phyloP scores from a whole-genome alignment of 2,113 vertebrate genomes.

The Zosterops borbonicus region DNA sequence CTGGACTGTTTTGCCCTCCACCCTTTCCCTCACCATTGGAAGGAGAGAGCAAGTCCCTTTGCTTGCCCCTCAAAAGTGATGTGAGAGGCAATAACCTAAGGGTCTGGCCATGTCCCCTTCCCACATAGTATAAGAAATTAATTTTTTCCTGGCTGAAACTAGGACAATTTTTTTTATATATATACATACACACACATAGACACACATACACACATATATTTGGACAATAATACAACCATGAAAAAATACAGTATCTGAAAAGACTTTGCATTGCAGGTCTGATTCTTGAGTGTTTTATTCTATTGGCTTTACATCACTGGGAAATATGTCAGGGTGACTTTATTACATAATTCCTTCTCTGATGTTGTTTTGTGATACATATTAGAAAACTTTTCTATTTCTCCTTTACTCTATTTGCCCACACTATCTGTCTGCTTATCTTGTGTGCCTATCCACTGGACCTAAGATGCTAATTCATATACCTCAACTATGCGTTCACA shows the following conservation, averaged over 20 bases:
- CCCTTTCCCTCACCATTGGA: neutral
- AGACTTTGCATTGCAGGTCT: neutral
- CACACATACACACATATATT: neutral
- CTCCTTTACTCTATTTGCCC: neutral
- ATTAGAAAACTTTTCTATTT: neutral
- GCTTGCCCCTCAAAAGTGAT: neutral
- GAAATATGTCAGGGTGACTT: neutral
- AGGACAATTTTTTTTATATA: neutral
- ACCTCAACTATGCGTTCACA: neutral
- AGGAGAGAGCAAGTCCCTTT: neutral
- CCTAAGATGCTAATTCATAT: neutral
- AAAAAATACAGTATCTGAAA: neutral
- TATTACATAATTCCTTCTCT: neutral
- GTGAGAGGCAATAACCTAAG: neutral
- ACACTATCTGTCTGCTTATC: neutral
- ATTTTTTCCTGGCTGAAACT: neutral
- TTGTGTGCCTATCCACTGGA: neutral
- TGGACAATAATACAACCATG: neutral
- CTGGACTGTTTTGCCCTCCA: neutral
- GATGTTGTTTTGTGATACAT: neutral
- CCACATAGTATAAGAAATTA: neutral
- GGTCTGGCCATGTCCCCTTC: neutral
- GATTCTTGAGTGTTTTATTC: neutral
- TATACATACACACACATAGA: neutral
- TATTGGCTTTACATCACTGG: neutral